Evolutionary conservation across 2,888 invertebrate species (phyloP).

Genomic region (Neocrepidodera transversa): DNA sequence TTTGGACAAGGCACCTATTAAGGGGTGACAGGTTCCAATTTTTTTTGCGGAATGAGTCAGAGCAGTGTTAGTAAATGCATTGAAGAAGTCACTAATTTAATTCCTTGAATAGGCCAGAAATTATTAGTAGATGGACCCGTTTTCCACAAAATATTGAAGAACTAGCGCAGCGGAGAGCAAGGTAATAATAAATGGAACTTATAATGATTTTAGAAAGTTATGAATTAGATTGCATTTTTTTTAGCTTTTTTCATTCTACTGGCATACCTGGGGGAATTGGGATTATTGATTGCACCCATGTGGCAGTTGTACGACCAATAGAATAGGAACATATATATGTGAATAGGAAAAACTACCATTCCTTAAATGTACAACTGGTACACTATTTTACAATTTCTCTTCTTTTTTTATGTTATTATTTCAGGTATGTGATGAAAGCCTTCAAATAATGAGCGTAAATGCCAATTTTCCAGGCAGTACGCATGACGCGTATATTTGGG

Average conservation of each 20-base stretch:
- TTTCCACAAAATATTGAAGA: too few species aligned
- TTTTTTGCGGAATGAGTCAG: conserved; percentile 7
- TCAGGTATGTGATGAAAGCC: too few species aligned
- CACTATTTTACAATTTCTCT: background rate
- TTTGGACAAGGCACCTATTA: too few species aligned
- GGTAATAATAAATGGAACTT: background rate
- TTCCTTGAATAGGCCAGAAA: too few species aligned
- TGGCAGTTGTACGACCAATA: too few species aligned
- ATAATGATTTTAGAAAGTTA: background rate
- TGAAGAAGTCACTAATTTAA: conserved; percentile 1
- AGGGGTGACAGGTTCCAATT: too few species aligned
- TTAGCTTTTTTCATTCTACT: conserved; percentile 1
- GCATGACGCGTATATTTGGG: too few species aligned
- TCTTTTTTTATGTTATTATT: background rate
- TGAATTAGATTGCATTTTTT: background rate
- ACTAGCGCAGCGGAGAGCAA: background rate
- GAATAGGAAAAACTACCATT: too few species aligned
- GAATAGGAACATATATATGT: too few species aligned
- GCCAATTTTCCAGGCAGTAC: too few species aligned
- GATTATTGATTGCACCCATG: conserved; percentile 2
- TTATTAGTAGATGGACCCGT: too few species aligned
- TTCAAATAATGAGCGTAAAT: too few species aligned
- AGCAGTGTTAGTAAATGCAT: conserved; percentile 4
- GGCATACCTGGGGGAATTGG: conserved; percentile 8
- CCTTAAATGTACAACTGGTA: conserved; percentile 8